These are phyloP conservation scores for Drosophila equinoxialis DNA, from an alignment of 1,140 invertebrate genomes.

Conservation along the genomic window DNA sequence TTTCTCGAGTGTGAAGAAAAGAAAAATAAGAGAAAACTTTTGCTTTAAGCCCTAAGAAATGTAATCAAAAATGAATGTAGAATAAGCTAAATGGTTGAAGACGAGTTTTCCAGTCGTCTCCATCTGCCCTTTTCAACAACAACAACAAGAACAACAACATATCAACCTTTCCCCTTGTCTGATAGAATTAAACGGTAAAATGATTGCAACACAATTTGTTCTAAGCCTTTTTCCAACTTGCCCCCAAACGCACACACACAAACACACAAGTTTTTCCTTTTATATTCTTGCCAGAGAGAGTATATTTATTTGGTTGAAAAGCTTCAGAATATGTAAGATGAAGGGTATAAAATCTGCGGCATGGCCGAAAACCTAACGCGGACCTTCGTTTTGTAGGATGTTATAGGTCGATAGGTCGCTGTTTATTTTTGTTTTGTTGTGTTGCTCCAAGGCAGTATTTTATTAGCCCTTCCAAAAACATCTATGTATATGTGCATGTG, in stretches of 20 bases:
- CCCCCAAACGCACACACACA: neutral
- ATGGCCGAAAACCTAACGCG: too few relatives aligned
- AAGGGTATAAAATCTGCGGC: neutral
- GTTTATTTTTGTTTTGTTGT: slow-evolving; percentile 57
- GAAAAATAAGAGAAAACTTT: neutral
- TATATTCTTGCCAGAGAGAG: neutral
- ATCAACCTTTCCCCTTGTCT: slow-evolving; percentile 1
- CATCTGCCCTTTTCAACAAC: neutral
- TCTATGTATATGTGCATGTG: slow-evolving; percentile 50
- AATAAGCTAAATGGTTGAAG: neutral
- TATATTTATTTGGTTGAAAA: neutral
- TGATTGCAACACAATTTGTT: slow-evolving; percentile 14
- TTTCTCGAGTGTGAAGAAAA: neutral
- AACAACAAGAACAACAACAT: neutral
- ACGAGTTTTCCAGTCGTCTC: too few relatives aligned
- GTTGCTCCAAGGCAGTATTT: slow-evolving; percentile 48
- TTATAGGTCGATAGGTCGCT: slow-evolving; percentile 50
- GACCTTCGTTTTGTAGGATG: slow-evolving; percentile 44
- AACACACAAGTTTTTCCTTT: neutral
- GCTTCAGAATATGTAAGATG: neutral
- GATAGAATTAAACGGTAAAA: slow-evolving; percentile 14
- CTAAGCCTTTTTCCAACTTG: slow-evolving; percentile 3
- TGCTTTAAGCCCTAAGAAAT: neutral
- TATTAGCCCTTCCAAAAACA: slow-evolving; percentile 69
- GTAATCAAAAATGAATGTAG: slow-evolving; percentile 8